phyloP scores from a whole-genome alignment of 2,113 vertebrate genomes.

The Hemibagrus wyckioides region DNA sequence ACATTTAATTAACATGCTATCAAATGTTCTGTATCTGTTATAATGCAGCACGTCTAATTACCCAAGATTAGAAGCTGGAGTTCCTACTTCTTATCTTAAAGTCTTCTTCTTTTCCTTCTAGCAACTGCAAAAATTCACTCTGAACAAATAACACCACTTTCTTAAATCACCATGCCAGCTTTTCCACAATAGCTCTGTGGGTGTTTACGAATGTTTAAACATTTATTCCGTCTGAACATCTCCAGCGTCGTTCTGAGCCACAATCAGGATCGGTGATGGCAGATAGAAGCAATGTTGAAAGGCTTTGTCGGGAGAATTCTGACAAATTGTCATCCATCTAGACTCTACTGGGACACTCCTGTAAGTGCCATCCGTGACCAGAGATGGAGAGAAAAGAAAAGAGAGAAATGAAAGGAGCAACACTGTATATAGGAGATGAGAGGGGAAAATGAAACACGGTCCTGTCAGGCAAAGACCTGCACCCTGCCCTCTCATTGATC shows the following conservation, averaged over 20 bases:
- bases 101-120: not conserved
- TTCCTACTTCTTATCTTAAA: not conserved
- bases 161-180: not conserved
- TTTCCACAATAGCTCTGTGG: not conserved
- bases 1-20: not conserved
- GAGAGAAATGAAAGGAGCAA: constrained; percentile 25
- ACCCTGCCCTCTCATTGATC: constrained; percentile 51
- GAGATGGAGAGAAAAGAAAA: not conserved
- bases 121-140: not conserved
- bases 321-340: constrained; percentile 29
- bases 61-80: not conserved
- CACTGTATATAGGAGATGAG: constrained; percentile 9
- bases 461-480: constrained; percentile 40
- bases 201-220: not conserved
- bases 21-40: not conserved
- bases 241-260: constrained; percentile 7
- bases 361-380: constrained; percentile 25
- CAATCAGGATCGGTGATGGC: constrained; percentile 5
- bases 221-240: not conserved
- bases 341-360: constrained; percentile 31
- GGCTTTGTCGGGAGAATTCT: constrained; percentile 31
- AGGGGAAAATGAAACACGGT: constrained; percentile 46
- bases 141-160: constrained; percentile 5
- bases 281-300: not conserved
- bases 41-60: not conserved